Evolutionary conservation across 2,888 invertebrate species (phyloP).

Genomic region (Teleiodes luculella): DNA sequence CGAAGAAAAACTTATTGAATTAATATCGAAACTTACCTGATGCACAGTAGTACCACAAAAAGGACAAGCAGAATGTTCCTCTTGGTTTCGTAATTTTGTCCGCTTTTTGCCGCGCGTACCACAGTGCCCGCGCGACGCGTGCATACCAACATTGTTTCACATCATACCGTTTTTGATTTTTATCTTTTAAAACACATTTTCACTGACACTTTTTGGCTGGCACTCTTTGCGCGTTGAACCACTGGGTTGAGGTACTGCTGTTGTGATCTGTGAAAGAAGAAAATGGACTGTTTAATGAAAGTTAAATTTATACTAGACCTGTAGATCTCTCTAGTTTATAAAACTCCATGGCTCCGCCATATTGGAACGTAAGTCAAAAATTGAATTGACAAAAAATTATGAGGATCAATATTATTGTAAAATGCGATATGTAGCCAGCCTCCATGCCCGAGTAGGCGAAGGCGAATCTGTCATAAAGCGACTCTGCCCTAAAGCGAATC

Average conservation of each 20-base stretch:
- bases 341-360: no score
- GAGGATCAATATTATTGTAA: no score
- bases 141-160: constrained; percentile 69
- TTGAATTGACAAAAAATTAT: no score
- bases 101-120: constrained; percentile 40
- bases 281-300: neutral
- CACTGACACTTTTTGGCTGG: constrained; percentile 25
- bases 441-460: no score
- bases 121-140: constrained; percentile 54
- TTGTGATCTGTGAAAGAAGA: neutral
- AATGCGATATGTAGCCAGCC: no score
- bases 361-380: no score
- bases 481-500: no score
- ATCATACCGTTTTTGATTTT: constrained; percentile 51
- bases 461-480: no score
- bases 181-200: constrained; percentile 45
- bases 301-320: no score
- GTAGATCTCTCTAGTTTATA: no score
- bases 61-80: constrained; percentile 33
- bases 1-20: neutral
- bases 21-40: constrained; percentile 42
- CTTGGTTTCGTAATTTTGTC: constrained; percentile 27
- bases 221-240: neutral
- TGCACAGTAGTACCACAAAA: constrained; percentile 45
- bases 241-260: neutral